Base-by-base conservation (phyloP, 2,113 vertebrate genomes). In the Apeltes quadracus region DNA sequence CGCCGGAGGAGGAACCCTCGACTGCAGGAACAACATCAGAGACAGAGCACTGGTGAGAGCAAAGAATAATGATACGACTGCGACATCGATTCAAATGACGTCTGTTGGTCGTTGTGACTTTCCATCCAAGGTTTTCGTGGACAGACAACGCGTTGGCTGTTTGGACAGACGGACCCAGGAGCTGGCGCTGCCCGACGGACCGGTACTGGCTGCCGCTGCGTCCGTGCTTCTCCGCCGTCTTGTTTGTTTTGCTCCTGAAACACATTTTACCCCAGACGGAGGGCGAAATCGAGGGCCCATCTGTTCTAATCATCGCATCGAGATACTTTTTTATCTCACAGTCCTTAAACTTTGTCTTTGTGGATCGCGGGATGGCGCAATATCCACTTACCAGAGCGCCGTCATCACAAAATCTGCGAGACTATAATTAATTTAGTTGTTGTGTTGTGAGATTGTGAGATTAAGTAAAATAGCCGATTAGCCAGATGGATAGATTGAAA, bases 21-120 rank as follows among this genome's bases (percentile, higher is more conserved):
- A 89, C 57, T 94, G 94, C 1, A 90, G 75, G 41, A 94, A 95
- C 55, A 91, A 93, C 1, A 84, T 96, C 75, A 92, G 93, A 27
- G 97, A 98, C 80, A 89, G 95, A 87, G 96, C 96, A 0, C 89
- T 96, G 94, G 96, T 98, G 61, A 85, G 78, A 10, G 63, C 22
- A 23, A 1, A 44, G 32, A 50, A n/a, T n/a, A n/a, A n/a, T n/a
- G n/a, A n/a, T n/a, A n/a, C n/a, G n/a, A n/a, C n/a, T n/a, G n/a
- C n/a, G n/a, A n/a, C n/a, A n/a, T n/a, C 15, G 55, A 18, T 22
- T 14, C 3, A 18, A 5, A 51, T 13, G 10, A 25, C 25, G 16
- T 41, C 6, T 14, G 4, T 20, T 56, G 9, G 1, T 44, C 23
- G 50, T 36, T 69, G 34, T 76, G 44, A 32, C 2, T 54, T 58